Evolutionary conservation across 1,140 invertebrate species (phyloP).

Genomic region (Gonatopus flavifemur): DNA sequence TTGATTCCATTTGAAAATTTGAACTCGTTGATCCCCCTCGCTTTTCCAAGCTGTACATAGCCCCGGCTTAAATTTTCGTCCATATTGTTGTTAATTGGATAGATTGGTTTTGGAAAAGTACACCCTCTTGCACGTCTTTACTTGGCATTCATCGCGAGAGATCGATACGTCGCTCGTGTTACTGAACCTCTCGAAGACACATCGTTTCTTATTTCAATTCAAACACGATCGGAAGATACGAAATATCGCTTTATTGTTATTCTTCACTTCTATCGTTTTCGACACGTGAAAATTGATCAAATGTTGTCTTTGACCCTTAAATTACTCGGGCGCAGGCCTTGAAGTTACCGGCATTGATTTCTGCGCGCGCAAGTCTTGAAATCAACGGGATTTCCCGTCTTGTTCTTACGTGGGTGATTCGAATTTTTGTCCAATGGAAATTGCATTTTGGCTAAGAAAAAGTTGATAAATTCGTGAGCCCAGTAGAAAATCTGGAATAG

Average conservation of each 20-base stretch:
- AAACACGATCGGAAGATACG: neutral
- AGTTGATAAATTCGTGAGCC: no score
- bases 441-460: no score
- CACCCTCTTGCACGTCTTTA: neutral
- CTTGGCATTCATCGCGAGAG: conserved; percentile 13
- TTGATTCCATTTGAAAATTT: conserved; percentile 60
- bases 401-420: neutral
- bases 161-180: neutral
- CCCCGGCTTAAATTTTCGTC: conserved; percentile 69
- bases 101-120: neutral
- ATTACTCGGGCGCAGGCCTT: conserved; percentile 38
- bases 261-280: conserved; percentile 11
- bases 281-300: conserved; percentile 7
- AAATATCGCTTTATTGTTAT: neutral
- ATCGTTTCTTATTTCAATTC: no score
- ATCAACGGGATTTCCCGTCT: neutral
- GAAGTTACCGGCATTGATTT: conserved; percentile 48
- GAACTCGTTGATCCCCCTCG: conserved; percentile 58
- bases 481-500: no score
- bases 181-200: no score
- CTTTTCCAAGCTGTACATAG: conserved; percentile 66
- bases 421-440: neutral
- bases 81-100: conserved; percentile 54
- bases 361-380: conserved; percentile 47
- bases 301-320: neutral